Conservation (phyloP, 30 jellyfish, hydroid and myxozoan genomes). For the Aurelia aurita complex sp. Pacific region DNA sequence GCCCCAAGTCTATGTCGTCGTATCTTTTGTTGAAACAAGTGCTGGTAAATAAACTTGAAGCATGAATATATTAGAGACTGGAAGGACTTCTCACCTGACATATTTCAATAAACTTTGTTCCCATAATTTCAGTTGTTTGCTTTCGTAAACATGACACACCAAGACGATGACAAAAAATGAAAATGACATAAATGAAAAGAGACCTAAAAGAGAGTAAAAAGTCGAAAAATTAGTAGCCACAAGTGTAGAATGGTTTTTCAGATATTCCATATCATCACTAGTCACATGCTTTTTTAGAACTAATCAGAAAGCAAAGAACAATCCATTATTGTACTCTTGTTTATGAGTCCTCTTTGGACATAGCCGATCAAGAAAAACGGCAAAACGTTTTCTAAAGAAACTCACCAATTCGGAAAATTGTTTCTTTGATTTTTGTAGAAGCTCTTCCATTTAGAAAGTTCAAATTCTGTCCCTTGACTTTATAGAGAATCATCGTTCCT, state of each 20-base stretch:
- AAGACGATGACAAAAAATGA: conserved; percentile 25
- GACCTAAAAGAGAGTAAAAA: conserved; percentile 14
- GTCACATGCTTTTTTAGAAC: no score
- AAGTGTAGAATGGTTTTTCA: no score
- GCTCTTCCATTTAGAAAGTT: conserved; percentile 73
- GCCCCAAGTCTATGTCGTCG: no score
- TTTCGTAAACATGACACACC: conserved; percentile 55
- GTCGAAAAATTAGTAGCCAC: neutral
- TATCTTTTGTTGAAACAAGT: no score
- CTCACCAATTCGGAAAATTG: conserved; percentile 68
- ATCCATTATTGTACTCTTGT: no score
- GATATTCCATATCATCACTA: no score
- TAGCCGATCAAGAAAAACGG: no score
- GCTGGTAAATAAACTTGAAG: no score
- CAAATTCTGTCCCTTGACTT: conserved; percentile 59
- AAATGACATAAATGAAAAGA: conserved; percentile 42
- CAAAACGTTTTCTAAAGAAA: no score
- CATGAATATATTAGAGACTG: neutral
- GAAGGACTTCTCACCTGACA: conserved; percentile 30
- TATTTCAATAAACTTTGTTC: conserved; percentile 37
- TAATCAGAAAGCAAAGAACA: no score
- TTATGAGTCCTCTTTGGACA: no score
- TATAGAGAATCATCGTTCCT: conserved; percentile 55
- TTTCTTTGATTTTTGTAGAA: conserved; percentile 58
- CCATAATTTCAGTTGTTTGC: conserved; percentile 22